Conservation (phyloP, 2,113 vertebrate genomes). For the Callithrix jacchus region DNA sequence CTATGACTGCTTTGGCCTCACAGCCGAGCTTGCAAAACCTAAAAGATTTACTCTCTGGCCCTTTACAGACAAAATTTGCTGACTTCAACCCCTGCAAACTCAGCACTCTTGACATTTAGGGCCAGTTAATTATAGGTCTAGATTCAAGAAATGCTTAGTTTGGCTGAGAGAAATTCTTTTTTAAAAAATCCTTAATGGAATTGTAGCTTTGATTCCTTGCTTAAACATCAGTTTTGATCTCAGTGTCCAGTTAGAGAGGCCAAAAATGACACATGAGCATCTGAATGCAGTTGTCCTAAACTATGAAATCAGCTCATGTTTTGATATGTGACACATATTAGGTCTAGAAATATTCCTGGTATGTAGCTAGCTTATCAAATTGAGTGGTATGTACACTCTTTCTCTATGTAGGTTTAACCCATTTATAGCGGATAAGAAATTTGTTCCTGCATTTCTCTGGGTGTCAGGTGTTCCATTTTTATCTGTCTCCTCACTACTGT, state of each 20-base stretch:
- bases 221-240: not conserved
- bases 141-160: not conserved
- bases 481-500: not conserved
- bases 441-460: conserved; percentile 4
- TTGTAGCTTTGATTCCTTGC: not conserved
- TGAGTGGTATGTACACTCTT: not conserved
- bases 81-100: not conserved
- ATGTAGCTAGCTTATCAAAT: not conserved
- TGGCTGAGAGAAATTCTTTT: not conserved
- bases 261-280: conserved; percentile 44
- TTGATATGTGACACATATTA: not conserved
- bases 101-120: not conserved
- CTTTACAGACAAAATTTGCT: not conserved
- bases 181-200: not conserved
- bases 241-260: conserved; percentile 83
- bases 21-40: not conserved
- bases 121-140: not conserved
- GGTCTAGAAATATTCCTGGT: not conserved
- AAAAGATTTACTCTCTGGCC: not conserved
- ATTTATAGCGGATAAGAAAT: not conserved
- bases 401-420: not conserved
- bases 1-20: not conserved
- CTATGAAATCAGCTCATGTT: not conserved
- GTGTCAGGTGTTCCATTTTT: not conserved
- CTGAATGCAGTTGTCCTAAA: conserved; percentile 4